Percentiles rank a stretch among this genome's conserved stretches.
Conservation (phyloP, 2,888 invertebrate species). For the Spilarctia lutea region DNA sequence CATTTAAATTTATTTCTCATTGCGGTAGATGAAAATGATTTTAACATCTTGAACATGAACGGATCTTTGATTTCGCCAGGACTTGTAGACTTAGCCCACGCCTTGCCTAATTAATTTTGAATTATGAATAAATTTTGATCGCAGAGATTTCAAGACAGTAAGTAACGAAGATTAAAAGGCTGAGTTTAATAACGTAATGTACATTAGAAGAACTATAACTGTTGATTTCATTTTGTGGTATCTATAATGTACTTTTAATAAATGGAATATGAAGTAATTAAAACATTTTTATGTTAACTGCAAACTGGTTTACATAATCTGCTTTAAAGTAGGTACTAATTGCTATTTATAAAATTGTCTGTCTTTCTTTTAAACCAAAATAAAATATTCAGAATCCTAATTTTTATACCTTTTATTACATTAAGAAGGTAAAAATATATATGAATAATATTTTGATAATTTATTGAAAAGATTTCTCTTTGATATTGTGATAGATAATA, state of each 20-base stretch:
- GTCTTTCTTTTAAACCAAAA: too few relatives aligned
- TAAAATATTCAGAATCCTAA: too few relatives aligned
- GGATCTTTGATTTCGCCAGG: not conserved
- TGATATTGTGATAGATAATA: too few relatives aligned
- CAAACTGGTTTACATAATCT: not conserved
- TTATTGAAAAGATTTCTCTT: too few relatives aligned
- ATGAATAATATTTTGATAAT: too few relatives aligned
- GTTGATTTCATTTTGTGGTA: not conserved
- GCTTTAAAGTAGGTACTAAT: too few relatives aligned
- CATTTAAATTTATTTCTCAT: not conserved
- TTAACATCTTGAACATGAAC: not conserved
- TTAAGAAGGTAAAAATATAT: too few relatives aligned
- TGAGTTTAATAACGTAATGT: not conserved
- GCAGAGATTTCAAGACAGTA: not conserved
- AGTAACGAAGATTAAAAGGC: not conserved
- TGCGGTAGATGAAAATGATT: not conserved
- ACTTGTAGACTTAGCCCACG: not conserved
- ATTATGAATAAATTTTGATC: not conserved
- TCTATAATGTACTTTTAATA: not conserved
- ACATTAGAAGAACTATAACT: not conserved
- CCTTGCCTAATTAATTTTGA: not conserved
- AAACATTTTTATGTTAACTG: not conserved
- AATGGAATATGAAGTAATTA: not conserved
- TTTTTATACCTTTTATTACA: too few relatives aligned
- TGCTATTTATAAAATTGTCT: too few relatives aligned